Conservation (phyloP, 2,888 invertebrate genomes). For the Ennomos fuscantarius region DNA sequence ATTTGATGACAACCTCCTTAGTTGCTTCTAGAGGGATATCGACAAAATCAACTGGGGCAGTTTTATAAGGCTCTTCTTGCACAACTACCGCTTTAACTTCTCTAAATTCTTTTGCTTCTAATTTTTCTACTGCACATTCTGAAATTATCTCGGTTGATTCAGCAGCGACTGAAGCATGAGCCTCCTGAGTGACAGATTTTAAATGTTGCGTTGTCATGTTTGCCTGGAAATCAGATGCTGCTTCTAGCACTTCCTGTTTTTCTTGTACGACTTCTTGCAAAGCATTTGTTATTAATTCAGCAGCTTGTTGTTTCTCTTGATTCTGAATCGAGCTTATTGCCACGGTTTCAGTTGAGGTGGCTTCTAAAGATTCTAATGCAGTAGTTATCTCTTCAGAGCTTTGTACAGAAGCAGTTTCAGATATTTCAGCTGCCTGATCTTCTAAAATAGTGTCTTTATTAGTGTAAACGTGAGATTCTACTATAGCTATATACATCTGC, state of each 20-base stretch:
- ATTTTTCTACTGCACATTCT: conserved; percentile 16
- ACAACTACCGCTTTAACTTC: conserved; percentile 36
- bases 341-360: conserved; percentile 25
- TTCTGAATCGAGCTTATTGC: conserved; percentile 17
- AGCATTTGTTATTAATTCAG: conserved; percentile 51
- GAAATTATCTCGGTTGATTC: conserved; percentile 19
- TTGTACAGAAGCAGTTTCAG: conserved; percentile 55
- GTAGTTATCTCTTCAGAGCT: conserved; percentile 44
- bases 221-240: conserved; percentile 37
- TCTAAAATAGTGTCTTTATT: conserved; percentile 72
- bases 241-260: conserved; percentile 38
- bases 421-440: conserved; percentile 45
- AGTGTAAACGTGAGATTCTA: conserved; percentile 77
- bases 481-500: conserved; percentile 71
- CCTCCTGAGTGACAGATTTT: conserved; percentile 14
- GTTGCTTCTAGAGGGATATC: conserved; percentile 29
- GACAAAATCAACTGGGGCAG: conserved; percentile 20
- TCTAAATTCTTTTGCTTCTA: conserved; percentile 35
- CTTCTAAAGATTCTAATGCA: conserved; percentile 32
- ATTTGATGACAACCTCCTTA: conserved; percentile 40
- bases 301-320: conserved; percentile 44
- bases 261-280: conserved; percentile 44
- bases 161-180: conserved; percentile 13
- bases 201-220: conserved; percentile 36
- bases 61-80: conserved; percentile 33